phyloP scores from a whole-genome alignment of 2,888 invertebrate genomes.

The Artemia sinica region DNA sequence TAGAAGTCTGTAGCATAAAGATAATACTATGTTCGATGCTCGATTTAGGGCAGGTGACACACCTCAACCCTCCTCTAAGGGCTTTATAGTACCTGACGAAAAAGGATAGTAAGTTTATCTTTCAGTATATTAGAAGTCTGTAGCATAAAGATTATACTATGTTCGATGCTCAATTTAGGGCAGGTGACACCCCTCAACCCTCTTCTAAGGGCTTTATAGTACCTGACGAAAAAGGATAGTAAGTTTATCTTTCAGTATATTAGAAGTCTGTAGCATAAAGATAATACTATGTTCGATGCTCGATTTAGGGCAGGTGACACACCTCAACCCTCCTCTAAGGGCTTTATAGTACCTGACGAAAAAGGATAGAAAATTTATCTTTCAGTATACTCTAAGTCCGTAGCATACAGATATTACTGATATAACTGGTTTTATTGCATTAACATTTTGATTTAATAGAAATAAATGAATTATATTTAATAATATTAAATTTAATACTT shows the following conservation, averaged over 20 bases:
- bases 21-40: conserved; percentile 30
- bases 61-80: conserved; percentile 64
- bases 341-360: conserved; percentile 67
- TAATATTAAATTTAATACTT: no score
- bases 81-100: conserved; percentile 67
- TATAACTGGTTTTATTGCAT: no score
- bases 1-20: no score
- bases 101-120: conserved; percentile 67
- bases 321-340: conserved; percentile 64
- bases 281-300: conserved; percentile 30
- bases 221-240: conserved; percentile 84
- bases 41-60: conserved; percentile 80
- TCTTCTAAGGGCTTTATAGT: conserved; percentile 59
- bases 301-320: conserved; percentile 80
- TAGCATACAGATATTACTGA: no score
- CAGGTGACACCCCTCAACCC: conserved; percentile 72
- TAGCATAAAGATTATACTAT: no score
- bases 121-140: not conserved
- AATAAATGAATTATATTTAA: no score
- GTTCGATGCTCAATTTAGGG: conserved; percentile 54
- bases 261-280: no score
- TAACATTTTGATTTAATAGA: no score
- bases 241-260: conserved; percentile 36
- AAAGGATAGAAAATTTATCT: conserved; percentile 67
- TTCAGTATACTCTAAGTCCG: not conserved